Conservation (phyloP, 2,888 invertebrate genomes). For the Corythucha ciliata region DNA sequence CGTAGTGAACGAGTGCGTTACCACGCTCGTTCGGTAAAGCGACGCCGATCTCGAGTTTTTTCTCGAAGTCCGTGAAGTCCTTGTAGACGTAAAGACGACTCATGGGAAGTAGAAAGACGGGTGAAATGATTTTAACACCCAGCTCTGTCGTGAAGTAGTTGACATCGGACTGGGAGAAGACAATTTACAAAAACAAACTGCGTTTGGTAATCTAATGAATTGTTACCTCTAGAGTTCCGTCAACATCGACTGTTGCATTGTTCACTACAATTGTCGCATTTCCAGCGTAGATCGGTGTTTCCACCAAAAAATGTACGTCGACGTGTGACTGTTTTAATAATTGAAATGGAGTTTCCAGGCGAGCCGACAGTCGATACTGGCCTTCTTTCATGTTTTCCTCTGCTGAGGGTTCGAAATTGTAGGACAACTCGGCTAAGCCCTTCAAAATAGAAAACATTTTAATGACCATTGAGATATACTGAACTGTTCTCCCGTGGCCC, state of each 20-base stretch:
- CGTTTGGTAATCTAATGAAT: too few species aligned
- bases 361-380: constrained; percentile 23
- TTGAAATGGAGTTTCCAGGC: constrained; percentile 28
- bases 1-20: constrained; percentile 31
- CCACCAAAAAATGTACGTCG: constrained; percentile 28
- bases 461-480: too few species aligned
- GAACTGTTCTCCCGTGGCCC: too few species aligned
- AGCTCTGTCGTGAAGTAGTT: constrained; percentile 54
- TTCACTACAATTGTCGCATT: constrained; percentile 47
- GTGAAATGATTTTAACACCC: constrained; percentile 53
- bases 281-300: constrained; percentile 36
- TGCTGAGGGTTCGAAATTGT: constrained; percentile 25
- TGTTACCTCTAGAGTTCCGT: constrained; percentile 48
- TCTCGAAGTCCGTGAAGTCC: constrained; percentile 57
- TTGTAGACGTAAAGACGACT: constrained; percentile 57
- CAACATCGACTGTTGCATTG: constrained; percentile 45
- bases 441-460: constrained; percentile 7
- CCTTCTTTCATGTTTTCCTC: constrained; percentile 29
- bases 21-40: constrained; percentile 38
- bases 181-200: too few species aligned
- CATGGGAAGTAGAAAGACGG: constrained; percentile 54
- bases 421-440: constrained; percentile 17
- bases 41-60: constrained; percentile 53
- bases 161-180: constrained; percentile 49
- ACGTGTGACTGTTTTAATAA: constrained; percentile 25